phyloP scores from a whole-genome alignment of 2,888 invertebrate genomes.

The Scrobipalpa costella region DNA sequence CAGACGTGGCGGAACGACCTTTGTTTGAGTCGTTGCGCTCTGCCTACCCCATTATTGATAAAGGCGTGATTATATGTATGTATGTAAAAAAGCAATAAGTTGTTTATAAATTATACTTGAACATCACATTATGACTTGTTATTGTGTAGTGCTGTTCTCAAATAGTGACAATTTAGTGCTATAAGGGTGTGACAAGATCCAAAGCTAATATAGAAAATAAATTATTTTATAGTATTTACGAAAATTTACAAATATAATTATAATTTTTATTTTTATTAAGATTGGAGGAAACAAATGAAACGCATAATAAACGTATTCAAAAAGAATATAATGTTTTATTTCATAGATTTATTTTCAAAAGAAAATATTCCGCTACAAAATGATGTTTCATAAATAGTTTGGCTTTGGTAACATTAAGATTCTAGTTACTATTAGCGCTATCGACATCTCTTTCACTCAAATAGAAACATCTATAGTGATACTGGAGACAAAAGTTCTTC shows the following conservation, averaged over 20 bases:
- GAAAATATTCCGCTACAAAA: conserved; percentile 8
- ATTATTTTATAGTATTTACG: conserved; percentile 29
- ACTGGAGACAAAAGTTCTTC: too few species aligned
- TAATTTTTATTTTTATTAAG: conserved; percentile 16
- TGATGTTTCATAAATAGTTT: conserved; percentile 41
- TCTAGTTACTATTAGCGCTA: too few species aligned
- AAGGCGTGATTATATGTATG: too few species aligned
- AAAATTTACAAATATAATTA: conserved; percentile 22
- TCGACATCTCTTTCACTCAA: too few species aligned
- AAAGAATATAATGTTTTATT: conserved; percentile 24
- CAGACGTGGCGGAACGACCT: too few species aligned
- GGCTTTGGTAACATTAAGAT: conserved; percentile 50
- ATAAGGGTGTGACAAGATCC: conserved; percentile 37
- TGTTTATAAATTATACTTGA: neutral
- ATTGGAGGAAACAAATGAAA: conserved; percentile 22
- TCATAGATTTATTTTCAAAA: conserved; percentile 15
- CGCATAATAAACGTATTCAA: conserved; percentile 29
- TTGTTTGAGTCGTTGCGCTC: too few species aligned
- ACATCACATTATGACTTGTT: neutral
- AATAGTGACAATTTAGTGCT: conserved; percentile 24
- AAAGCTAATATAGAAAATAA: conserved; percentile 36
- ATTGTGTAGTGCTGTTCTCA: conserved; percentile 7
- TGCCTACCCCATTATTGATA: too few species aligned
- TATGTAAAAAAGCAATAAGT: neutral
- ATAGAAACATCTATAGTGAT: too few species aligned